These are phyloP conservation scores for Eupithecia dodoneata DNA, from an alignment of 2,888 invertebrate species.

Conservation along the genomic window DNA sequence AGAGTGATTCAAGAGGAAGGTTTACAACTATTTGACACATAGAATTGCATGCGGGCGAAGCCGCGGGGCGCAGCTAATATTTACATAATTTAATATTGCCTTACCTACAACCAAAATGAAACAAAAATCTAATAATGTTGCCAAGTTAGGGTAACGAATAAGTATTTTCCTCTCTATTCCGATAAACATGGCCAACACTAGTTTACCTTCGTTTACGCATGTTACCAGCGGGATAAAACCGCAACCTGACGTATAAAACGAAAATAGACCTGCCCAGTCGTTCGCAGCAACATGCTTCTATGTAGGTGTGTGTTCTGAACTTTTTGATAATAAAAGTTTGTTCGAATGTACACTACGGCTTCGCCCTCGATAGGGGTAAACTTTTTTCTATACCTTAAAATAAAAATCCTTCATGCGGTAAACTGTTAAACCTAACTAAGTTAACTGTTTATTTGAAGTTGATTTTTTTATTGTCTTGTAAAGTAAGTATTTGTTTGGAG, in stretches of 20 bases:
- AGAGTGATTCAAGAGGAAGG: no score
- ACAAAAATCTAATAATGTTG: not conserved
- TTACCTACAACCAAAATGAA: not conserved
- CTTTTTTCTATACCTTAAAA: conserved; percentile 32
- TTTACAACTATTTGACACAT: no score
- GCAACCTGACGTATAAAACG: conserved; percentile 50
- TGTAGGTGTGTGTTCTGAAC: conserved; percentile 24
- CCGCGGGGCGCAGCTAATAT: no score
- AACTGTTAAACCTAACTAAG: conserved; percentile 8
- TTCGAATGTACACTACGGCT: conserved; percentile 26
- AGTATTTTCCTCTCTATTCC: conserved; percentile 14
- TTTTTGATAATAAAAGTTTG: conserved; percentile 41
- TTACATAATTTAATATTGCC: not conserved
- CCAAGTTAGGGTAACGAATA: not conserved
- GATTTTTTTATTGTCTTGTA: not conserved
- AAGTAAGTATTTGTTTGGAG: not conserved
- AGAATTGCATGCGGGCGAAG: no score
- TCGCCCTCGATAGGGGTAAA: conserved; percentile 26
- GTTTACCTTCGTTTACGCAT: conserved; percentile 43
- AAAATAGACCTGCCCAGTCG: conserved; percentile 54
- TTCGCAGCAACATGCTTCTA: conserved; percentile 26
- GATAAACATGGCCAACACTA: conserved; percentile 23
- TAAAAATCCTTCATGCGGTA: conserved; percentile 24
- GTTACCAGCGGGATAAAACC: conserved; percentile 47
- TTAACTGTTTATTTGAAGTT: conserved; percentile 1